These are phyloP conservation scores for Morpho achilles DNA, from an alignment of 2,888 invertebrate genomes.

Conservation along the genomic window DNA sequence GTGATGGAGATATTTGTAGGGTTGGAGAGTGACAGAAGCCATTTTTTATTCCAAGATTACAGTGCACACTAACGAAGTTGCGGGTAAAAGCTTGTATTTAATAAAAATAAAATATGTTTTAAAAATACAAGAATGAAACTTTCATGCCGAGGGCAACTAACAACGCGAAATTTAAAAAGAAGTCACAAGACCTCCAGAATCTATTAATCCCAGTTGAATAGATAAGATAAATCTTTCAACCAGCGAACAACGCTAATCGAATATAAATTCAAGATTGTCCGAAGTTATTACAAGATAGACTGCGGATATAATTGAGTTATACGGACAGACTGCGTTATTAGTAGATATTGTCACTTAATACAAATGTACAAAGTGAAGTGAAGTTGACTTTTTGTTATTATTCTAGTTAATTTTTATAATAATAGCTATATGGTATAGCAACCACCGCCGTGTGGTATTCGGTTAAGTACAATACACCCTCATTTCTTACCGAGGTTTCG, in stretches of 20 bases:
- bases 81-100: too few species aligned
- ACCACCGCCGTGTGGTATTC: not conserved
- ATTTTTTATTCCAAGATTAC: too few species aligned
- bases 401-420: not conserved
- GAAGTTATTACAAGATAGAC: constrained; percentile 42
- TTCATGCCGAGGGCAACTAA: too few species aligned
- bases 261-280: constrained; percentile 19
- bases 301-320: constrained; percentile 42
- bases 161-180: too few species aligned
- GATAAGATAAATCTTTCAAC: not conserved
- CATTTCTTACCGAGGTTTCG: not conserved
- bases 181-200: too few species aligned
- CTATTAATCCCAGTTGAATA: too few species aligned
- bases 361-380: not conserved
- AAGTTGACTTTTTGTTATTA: not conserved
- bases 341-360: not conserved
- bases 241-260: constrained; percentile 3
- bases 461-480: not conserved
- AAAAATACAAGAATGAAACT: not conserved
- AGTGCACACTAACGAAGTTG: too few species aligned
- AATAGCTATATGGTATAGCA: not conserved
- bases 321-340: constrained; percentile 29
- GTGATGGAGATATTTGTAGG: too few species aligned
- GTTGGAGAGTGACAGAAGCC: too few species aligned
- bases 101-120: not conserved